Base-by-base conservation (phyloP, 2,113 vertebrate species). In the Pardalotus punctatus region DNA sequence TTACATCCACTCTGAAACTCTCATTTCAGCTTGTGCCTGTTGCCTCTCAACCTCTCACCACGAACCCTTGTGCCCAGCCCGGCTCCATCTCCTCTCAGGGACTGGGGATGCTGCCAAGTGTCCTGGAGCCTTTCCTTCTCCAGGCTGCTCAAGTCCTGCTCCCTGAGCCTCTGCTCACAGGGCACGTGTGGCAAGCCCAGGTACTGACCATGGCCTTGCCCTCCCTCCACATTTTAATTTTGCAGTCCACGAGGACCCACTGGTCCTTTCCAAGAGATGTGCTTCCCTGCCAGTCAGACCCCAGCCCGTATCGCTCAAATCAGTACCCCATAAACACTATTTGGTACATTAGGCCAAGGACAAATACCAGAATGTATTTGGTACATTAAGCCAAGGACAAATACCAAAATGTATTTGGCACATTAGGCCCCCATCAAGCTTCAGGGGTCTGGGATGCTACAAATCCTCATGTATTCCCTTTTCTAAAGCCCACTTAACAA, bases 211-310 rank as follows among this genome's bases (percentile, higher is more conserved):
- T 4, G 9, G 50, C 38, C 47, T 67, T 18, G 15, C 9, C 56
- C 61, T 58, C 64, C 19, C 53, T 67, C 33, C 72, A 69, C 36
- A 22, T 14, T 72, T n/a, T 65, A 20, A 20, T 50, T 29, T 27
- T 56, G 43, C n/a, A 36, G 16, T 21, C 21, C n/a, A 42, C 17
- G 31, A 60, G 36, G 57, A 47, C 12, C 5, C 0, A 0, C 12
- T 20, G 47, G 19, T 53, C 10, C 31, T 43, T 64, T 61, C 50
- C 50, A 79, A 29, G 18, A 33, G 54, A 74, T 62, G 16, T 28
- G 7, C 72, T 20, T 42, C n/a, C 50, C 45, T 70, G 36, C 22
- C 54, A 78, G 21, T 20, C 42, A 65, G 45, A 60, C 3, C n/a
- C 36, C 67, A 72, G 48, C 10, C n/a, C 3, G 0, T 2, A 6